Percentiles rank a stretch among this genome's conserved stretches.
These are phyloP conservation scores for Heterotilapia buettikoferi DNA, from an alignment of 2,113 vertebrate species.

Conservation along the genomic window DNA sequence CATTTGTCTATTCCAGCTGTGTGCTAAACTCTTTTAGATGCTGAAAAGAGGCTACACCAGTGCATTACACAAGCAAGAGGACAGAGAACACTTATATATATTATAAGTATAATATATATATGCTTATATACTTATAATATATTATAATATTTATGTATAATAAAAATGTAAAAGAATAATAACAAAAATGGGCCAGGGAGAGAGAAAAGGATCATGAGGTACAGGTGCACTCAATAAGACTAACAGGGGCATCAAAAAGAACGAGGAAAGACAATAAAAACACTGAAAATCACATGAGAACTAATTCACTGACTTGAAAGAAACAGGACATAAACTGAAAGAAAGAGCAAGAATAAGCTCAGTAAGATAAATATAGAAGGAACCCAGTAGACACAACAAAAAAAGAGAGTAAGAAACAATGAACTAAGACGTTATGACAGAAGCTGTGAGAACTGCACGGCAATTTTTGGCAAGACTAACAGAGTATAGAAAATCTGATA, in stretches of 20 bases:
- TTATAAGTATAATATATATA: too few relatives aligned
- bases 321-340: too few relatives aligned
- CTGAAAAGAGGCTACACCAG: neutral
- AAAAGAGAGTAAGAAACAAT: neutral
- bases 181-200: neutral
- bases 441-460: neutral
- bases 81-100: neutral
- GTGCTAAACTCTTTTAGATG: neutral
- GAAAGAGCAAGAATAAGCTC: too few relatives aligned
- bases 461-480: neutral
- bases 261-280: rapidly evolving
- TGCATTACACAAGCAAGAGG: neutral
- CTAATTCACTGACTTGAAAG: too few relatives aligned
- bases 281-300: neutral
- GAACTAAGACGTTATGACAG: neutral
- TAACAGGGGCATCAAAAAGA: neutral
- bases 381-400: rapidly evolving
- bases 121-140: too few relatives aligned
- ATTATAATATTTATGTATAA: too few relatives aligned
- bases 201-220: neutral
- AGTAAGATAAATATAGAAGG: neutral
- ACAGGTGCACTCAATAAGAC: neutral
- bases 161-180: neutral
- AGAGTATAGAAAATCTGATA: neutral
- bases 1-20: neutral